Evolutionary conservation across 2,113 vertebrate genomes (phyloP).

Genomic region (Chrysemys picta): DNA sequence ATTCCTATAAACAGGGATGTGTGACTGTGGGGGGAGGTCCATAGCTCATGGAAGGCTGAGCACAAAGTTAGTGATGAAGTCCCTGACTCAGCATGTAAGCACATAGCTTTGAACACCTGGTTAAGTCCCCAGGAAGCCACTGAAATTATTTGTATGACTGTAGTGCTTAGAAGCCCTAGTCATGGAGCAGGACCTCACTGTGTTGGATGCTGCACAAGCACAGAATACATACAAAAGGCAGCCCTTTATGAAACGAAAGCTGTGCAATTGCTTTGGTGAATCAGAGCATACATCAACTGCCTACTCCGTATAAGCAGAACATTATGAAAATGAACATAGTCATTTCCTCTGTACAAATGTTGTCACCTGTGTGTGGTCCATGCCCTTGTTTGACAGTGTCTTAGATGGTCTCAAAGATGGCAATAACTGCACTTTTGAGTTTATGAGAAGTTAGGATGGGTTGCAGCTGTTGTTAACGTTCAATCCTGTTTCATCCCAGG

Average conservation of each 20-base stretch:
- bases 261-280: neutral
- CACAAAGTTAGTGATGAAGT: neutral
- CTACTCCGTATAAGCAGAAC: neutral
- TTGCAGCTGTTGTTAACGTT: neutral
- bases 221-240: no score
- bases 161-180: neutral
- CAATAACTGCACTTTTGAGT: neutral
- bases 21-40: neutral
- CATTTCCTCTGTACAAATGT: neutral
- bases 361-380: neutral
- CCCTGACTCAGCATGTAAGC: neutral
- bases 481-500: neutral
- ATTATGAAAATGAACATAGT: neutral
- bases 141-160: neutral
- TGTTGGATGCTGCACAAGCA: neutral
- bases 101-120: neutral
- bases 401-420: neutral
- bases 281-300: neutral
- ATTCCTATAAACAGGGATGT: neutral
- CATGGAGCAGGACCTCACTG: neutral
- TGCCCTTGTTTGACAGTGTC: neutral
- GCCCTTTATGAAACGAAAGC: neutral
- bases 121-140: neutral
- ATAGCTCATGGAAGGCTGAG: neutral
- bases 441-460: neutral